A percentile compares a stretch with the other conserved stretches of the same genome.
These are phyloP conservation scores for Troglohyphantes excavatus DNA, from an alignment of 2,888 invertebrate genomes.

Conservation along the genomic window DNA sequence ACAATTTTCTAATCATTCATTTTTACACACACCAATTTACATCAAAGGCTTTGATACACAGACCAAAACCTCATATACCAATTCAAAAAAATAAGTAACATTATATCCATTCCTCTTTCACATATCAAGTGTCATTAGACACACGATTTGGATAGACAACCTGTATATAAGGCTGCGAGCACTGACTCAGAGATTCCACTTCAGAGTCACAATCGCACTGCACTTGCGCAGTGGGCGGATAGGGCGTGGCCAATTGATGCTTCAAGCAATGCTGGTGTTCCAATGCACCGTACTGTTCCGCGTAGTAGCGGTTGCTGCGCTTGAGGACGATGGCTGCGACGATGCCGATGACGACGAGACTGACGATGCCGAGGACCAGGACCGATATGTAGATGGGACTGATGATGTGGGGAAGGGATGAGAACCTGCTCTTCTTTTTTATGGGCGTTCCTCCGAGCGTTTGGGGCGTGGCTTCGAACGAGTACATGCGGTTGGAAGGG, in stretches of 20 bases:
- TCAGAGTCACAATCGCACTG: constrained; percentile 55
- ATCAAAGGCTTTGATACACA: background rate
- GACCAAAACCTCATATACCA: background rate
- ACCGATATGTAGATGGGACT: constrained; percentile 83
- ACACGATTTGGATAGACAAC: constrained; percentile 23
- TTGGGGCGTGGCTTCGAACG: constrained; percentile 15
- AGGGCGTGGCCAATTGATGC: constrained; percentile 25
- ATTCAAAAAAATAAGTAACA: background rate
- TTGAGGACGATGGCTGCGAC: constrained; percentile 82
- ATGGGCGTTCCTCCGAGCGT: background rate
- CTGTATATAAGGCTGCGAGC: constrained; percentile 44
- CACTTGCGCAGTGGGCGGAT: constrained; percentile 6
- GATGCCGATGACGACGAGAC: constrained; percentile 82
- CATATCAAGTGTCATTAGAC: constrained; percentile 23
- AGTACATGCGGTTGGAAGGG: background rate
- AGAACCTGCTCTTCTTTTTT: constrained; percentile 14
- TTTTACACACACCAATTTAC: background rate
- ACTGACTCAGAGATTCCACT: constrained; percentile 44
- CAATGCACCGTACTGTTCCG: constrained; percentile 72
- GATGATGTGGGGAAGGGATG: constrained; percentile 78
- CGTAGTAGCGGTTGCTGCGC: constrained; percentile 80
- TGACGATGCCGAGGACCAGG: constrained; percentile 82
- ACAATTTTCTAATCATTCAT: background rate
- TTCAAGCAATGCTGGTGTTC: constrained; percentile 75
- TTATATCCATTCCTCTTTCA: background rate